Evolutionary conservation across 2,113 vertebrate genomes (phyloP), one percentile per base, ranked within the genome.

Genomic region (Bubo scandiacus): DNA sequence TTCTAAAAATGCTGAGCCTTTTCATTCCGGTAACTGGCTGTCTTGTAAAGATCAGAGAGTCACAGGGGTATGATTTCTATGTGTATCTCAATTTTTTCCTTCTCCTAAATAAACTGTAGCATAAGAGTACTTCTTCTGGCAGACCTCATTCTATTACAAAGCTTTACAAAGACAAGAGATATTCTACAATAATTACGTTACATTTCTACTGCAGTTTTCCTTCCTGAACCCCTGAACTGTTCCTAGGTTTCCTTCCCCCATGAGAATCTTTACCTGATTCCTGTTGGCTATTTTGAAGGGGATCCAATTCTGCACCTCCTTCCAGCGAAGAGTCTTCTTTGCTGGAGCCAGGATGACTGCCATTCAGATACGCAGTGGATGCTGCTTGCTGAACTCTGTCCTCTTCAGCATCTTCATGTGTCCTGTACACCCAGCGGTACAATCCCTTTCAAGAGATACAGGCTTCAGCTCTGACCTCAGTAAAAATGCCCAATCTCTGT

Each of bases 361-460:
- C 96, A n/a, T 94, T 91, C 26, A 97, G 88, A 81, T 97, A 98
- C 1, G 94, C 96, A 10, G 96, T 92, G 4, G 97, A 91, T 22
- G 61, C 94, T 81, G 91, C 97, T 61, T 97, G 98, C 86, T 94
- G 96, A 86, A 97, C 98, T 67, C 98, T 97, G 5, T 98, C 98
- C 79, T 98, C 98, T 62, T 99, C 99, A 42, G 99, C 98, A 73
- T 99, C 99, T 95, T 99, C 99, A 29, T 99, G 98, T 12, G 98
- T 99, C 47, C 99, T 98, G 96, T 99, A 99, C 75, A 99, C 98
- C 99, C 99, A 99, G 95, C 99, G 99, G 95, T 98, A 99, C 96
- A 98, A 92, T 23, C 98, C 98, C 98, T 98, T 93, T 22, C 68
- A 95, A 85, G 51, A 96, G 67, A 97, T 2, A 93, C 0, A 54